A percentile compares a stretch with the other conserved stretches of the same genome.
phyloP scores from a whole-genome alignment of 2,113 vertebrate species.

The Cavia aperea region DNA sequence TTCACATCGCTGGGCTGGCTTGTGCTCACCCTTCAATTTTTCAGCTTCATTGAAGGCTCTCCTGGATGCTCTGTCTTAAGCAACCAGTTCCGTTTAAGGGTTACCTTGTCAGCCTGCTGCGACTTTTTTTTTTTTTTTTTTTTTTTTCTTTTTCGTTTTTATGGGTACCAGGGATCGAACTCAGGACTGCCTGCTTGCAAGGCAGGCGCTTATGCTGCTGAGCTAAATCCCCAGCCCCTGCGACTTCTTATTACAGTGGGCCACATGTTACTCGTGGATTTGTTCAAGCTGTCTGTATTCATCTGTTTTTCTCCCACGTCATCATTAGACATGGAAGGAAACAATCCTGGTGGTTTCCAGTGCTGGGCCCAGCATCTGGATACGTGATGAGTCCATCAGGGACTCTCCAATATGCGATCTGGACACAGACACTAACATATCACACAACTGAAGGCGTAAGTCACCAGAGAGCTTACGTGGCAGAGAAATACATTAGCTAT shows the following conservation, averaged over 20 bases:
- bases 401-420: neutral
- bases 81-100: neutral
- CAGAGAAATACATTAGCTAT: neutral
- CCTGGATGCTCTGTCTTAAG: neutral
- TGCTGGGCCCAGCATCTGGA: neutral
- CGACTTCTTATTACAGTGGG: neutral
- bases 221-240: no score
- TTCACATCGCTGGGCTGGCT: neutral
- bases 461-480: neutral
- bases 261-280: neutral
- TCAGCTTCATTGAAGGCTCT: neutral
- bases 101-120: neutral
- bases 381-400: neutral
- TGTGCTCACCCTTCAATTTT: neutral
- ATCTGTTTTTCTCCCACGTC: no score
- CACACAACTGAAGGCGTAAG: neutral
- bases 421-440: neutral
- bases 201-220: no score
- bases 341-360: neutral
- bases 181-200: no score
- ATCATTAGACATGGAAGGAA: no score
- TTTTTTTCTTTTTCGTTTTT: no score
- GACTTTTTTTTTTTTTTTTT: no score
- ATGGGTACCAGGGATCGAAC: no score
- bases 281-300: neutral